Percentiles rank a stretch among this genome's conserved stretches.
These are phyloP conservation scores for Henricia sp. DNA, from an alignment of 53 echinoderm and acorn worm species.

Conservation along the genomic window DNA sequence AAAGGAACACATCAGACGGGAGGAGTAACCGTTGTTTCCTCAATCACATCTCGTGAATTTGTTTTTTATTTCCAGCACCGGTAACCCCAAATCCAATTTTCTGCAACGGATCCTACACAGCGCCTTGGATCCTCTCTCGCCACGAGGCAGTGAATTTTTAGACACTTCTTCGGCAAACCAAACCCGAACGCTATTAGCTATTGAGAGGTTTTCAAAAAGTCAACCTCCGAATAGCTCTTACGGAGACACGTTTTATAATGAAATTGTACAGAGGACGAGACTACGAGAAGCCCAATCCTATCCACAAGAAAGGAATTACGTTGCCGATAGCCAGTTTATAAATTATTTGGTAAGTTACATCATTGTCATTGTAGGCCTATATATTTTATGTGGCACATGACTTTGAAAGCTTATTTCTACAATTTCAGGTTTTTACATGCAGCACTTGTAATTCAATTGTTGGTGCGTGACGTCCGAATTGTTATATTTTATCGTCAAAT, in stretches of 20 bases:
- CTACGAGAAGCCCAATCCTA: neutral
- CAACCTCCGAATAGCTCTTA: constrained; percentile 32
- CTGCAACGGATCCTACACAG: constrained; percentile 30
- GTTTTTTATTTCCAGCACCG: neutral
- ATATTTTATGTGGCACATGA: neutral
- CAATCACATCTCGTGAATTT: too few relatives aligned
- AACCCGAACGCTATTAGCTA: constrained; percentile 7
- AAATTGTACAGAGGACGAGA: constrained; percentile 3
- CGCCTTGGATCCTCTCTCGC: neutral
- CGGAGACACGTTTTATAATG: neutral
- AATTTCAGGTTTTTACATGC: too few relatives aligned
- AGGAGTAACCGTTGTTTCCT: too few relatives aligned
- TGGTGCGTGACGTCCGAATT: too few relatives aligned
- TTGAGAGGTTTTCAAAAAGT: constrained; percentile 35
- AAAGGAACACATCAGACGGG: too few relatives aligned
- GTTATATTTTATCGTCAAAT: too few relatives aligned
- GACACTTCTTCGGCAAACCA: neutral
- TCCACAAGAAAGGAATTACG: constrained; percentile 63
- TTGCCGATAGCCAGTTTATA: constrained; percentile 75
- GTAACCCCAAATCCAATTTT: neutral
- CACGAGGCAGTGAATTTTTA: neutral
- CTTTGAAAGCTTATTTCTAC: neutral
- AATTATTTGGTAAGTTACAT: constrained; percentile 76
- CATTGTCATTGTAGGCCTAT: too few relatives aligned
- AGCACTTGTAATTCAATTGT: too few relatives aligned